A percentile compares a stretch with the other conserved stretches of the same genome.
Evolutionary conservation across 2,113 vertebrate genomes (phyloP).

Genomic region (Apistogramma diplotaenia): DNA sequence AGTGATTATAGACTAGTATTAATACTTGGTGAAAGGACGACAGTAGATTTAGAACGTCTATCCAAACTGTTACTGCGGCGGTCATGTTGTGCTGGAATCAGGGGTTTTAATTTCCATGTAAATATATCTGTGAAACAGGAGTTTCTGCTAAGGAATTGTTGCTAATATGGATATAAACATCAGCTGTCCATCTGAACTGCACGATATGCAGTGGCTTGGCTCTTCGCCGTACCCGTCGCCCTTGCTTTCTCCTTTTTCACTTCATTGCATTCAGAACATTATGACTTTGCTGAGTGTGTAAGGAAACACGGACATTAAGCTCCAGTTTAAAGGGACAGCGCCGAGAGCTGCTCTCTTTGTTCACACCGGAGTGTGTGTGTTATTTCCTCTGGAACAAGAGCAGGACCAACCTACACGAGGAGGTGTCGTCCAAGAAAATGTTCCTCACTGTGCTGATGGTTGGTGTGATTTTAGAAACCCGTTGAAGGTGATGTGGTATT

Average conservation of each 20-base stretch:
- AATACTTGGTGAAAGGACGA: neutral
- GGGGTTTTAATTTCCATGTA: too few species aligned
- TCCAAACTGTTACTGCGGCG: neutral
- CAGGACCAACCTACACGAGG: neutral
- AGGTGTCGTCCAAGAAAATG: neutral
- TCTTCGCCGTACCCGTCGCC: slow-evolving; percentile 28
- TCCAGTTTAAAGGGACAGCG: slow-evolving; percentile 27
- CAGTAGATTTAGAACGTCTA: neutral
- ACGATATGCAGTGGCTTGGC: neutral
- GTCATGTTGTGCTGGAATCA: too few species aligned
- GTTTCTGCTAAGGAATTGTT: neutral
- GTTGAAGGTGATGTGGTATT: neutral
- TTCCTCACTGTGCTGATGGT: neutral
- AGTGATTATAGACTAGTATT: too few species aligned
- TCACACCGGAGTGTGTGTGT: neutral
- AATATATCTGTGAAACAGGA: neutral
- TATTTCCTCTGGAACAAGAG: neutral
- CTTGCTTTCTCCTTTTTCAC: slow-evolving; percentile 53
- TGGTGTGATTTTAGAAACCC: slow-evolving; percentile 16
- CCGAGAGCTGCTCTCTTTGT: neutral
- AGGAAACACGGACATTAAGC: slow-evolving; percentile 43
- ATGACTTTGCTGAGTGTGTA: slow-evolving; percentile 46
- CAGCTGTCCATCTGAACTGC: slow-evolving; percentile 8
- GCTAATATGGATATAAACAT: neutral
- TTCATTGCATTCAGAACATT: slow-evolving; percentile 63